Evolutionary conservation across 2,888 invertebrate species (phyloP), one percentile per base, ranked within the genome.

Genomic region (Pristionchus exspectatus): DNA sequence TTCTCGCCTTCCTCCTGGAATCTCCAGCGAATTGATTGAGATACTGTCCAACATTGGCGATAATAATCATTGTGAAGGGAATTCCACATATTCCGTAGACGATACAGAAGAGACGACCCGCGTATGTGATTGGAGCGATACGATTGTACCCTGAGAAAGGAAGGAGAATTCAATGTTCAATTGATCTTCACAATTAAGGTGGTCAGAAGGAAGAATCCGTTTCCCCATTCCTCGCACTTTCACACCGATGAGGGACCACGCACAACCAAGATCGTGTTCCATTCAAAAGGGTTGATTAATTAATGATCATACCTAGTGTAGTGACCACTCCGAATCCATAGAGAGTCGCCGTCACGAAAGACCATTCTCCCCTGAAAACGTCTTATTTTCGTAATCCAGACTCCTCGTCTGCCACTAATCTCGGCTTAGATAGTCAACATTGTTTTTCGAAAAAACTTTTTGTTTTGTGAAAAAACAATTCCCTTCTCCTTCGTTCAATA

Each of bases 281-380:
- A 2, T n/a, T 9, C 69, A 30, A 27, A 9, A n/a, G n/a, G n/a
- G 9, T 69, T 1, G 7, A 27, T 30, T 10, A 27, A 2, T 69
- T 30, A 14, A 27, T 27, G 14, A 63, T 59, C 50, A 54, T n/a
- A 92, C 93, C 94, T 33, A 95, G 89, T 44, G 95, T 95, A 50
- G 95, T 95, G 56, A 95, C 94, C 44, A 95, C 94, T 18, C 95
- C 95, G 88, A 95, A 95, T n/a, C 95, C 94, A 90, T 93, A 95
- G 63, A 95, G 91, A 18, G 94, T 95, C 2, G 93, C 95, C 1
- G 95, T 95, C 38, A 95, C 93, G 86, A 92, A 93, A 24, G 93
- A 92, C 94, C 94, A 95, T 89, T 94, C 93, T 69, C 92, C 91
- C 50, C 93, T 88, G 69, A 54, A 88, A 56, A 33, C 38, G 44